Conservation (phyloP, 2,888 invertebrate species). For the Nesidiocoris tenuis region DNA sequence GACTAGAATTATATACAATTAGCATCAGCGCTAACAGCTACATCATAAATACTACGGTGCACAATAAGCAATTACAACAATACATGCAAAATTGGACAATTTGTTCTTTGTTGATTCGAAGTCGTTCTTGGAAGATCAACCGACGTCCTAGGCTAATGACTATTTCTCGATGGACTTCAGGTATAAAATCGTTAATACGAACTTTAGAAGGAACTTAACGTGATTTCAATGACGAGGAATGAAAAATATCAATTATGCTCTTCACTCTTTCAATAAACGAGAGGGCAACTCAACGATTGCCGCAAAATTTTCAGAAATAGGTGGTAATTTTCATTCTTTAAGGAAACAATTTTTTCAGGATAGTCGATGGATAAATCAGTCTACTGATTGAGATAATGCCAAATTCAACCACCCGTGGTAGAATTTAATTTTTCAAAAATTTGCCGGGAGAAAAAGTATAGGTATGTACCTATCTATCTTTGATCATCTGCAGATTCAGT, state of each 20-base stretch:
- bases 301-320: too few species aligned
- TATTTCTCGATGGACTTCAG: slow-evolving; percentile 6
- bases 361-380: too few species aligned
- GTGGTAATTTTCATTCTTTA: too few species aligned
- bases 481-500: too few species aligned
- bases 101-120: background rate
- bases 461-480: too few species aligned
- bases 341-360: too few species aligned
- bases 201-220: slow-evolving; percentile 16
- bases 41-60: slow-evolving; percentile 9
- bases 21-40: slow-evolving; percentile 6
- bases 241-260: background rate
- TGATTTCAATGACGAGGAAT: background rate
- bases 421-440: too few species aligned
- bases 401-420: too few species aligned
- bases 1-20: slow-evolving; percentile 22
- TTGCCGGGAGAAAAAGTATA: too few species aligned
- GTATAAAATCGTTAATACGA: slow-evolving; percentile 10
- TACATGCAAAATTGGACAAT: slow-evolving; percentile 7
- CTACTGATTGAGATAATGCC: too few species aligned
- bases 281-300: too few species aligned
- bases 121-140: slow-evolving; percentile 25
- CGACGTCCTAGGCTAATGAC: slow-evolving; percentile 31
- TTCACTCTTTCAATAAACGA: too few species aligned
- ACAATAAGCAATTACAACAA: slow-evolving; percentile 11